Evolutionary conservation across 30 jellyfish, hydroid and myxozoan species (phyloP).

Genomic region (Hydra vulgaris): DNA sequence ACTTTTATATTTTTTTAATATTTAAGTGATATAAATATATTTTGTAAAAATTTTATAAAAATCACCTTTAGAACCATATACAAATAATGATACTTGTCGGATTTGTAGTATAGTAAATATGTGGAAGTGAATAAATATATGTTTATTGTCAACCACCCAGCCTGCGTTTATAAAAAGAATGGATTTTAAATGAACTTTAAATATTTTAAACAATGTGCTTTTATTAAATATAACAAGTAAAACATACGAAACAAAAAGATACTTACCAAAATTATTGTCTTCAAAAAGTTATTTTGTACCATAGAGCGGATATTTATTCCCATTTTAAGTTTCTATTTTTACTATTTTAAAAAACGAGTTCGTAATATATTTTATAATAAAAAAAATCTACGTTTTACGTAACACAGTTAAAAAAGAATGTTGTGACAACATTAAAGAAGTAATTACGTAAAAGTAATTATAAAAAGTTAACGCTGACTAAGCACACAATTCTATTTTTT

Average conservation of each 20-base stretch:
- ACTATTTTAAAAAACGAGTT: not conserved
- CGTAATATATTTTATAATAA: too few species aligned
- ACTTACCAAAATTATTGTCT: constrained; percentile 27
- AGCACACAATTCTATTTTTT: too few species aligned
- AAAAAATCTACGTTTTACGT: too few species aligned
- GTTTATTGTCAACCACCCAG: constrained; percentile 34
- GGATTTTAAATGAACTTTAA: not conserved
- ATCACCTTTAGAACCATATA: constrained; percentile 25
- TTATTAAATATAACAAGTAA: not conserved
- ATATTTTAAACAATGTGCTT: not conserved
- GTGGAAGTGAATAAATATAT: constrained; percentile 16
- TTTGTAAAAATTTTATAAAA: too few species aligned
- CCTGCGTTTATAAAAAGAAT: not conserved
- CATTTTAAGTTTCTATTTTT: not conserved
- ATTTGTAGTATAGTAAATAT: constrained; percentile 4
- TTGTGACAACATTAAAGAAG: too few species aligned
- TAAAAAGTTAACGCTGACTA: too few species aligned
- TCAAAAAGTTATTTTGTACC: constrained; percentile 21
- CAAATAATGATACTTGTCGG: constrained; percentile 25
- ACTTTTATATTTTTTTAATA: too few species aligned
- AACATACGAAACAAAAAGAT: not conserved
- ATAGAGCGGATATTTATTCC: constrained; percentile 19
- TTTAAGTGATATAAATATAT: too few species aligned
- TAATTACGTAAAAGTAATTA: too few species aligned
- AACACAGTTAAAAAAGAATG: too few species aligned